phyloP scores from a whole-genome alignment of 2,797 vertebrate species.

The Lepilemur septentrionalis region DNA sequence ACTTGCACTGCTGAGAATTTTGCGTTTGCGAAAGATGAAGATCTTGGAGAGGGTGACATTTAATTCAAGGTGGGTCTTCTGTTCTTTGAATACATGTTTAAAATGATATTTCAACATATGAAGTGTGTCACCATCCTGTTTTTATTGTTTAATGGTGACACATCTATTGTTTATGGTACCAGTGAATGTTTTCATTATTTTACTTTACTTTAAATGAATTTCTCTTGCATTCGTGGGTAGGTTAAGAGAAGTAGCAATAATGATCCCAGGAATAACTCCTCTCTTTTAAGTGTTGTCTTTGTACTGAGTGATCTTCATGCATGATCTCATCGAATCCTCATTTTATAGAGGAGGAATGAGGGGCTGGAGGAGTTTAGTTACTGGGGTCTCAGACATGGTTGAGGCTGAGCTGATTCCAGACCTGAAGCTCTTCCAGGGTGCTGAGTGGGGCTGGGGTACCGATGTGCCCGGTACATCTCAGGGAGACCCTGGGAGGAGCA shows the following conservation, averaged over 20 bases:
- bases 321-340: neutral
- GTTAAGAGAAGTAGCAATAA: neutral
- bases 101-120: neutral
- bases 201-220: neutral
- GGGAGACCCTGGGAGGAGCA: accelerated
- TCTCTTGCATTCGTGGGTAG: neutral
- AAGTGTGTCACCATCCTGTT: too few species aligned
- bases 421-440: neutral
- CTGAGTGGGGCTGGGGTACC: accelerated
- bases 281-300: accelerated
- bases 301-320: accelerated
- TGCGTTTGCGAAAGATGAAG: neutral
- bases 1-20: neutral
- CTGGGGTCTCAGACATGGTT: accelerated
- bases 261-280: neutral
- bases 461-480: neutral
- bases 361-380: neutral
- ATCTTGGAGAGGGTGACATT: neutral
- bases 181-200: neutral
- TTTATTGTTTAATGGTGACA: neutral
- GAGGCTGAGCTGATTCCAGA: neutral
- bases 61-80: neutral
- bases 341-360: neutral
- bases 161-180: neutral
- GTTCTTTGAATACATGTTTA: neutral